Conservation (phyloP, 1,140 invertebrate genomes). For the Grapholita molesta region DNA sequence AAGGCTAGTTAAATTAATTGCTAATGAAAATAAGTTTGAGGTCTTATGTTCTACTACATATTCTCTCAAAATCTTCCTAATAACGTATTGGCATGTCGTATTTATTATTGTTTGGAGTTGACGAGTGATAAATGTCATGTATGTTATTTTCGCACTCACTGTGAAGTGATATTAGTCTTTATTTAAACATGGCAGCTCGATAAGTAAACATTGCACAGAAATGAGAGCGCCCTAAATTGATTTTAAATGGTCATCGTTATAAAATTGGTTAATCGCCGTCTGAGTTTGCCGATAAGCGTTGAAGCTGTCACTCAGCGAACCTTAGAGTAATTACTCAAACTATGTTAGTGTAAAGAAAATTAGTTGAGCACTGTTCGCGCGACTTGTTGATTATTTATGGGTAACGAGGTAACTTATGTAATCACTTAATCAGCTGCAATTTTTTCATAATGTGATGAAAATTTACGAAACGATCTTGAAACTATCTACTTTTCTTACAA, state of each 20-base stretch:
- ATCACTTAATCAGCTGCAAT: background rate
- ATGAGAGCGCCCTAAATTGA: slow-evolving; percentile 28
- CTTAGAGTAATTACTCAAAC: slow-evolving; percentile 25
- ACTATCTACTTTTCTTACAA: background rate
- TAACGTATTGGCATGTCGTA: background rate
- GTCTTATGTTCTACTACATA: background rate
- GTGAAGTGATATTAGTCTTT: background rate
- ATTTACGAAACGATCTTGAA: background rate
- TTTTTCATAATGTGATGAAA: background rate
- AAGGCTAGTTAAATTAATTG: slow-evolving; percentile 34
- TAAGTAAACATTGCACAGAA: slow-evolving; percentile 11
- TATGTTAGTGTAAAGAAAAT: background rate
- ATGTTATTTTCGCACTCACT: background rate
- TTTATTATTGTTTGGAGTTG: background rate
- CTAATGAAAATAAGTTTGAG: background rate
- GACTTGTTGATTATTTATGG: background rate
- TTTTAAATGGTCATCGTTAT: slow-evolving; percentile 29
- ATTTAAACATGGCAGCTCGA: background rate
- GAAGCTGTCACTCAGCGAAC: background rate
- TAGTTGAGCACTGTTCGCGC: background rate
- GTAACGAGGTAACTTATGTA: background rate
- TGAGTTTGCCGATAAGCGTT: background rate
- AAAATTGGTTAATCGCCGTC: slow-evolving; percentile 24
- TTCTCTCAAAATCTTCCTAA: background rate
- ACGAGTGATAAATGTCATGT: background rate